Evolutionary conservation across 2,113 vertebrate species (phyloP), one percentile per base, ranked within the genome.

Genomic region (Platanista minor): DNA sequence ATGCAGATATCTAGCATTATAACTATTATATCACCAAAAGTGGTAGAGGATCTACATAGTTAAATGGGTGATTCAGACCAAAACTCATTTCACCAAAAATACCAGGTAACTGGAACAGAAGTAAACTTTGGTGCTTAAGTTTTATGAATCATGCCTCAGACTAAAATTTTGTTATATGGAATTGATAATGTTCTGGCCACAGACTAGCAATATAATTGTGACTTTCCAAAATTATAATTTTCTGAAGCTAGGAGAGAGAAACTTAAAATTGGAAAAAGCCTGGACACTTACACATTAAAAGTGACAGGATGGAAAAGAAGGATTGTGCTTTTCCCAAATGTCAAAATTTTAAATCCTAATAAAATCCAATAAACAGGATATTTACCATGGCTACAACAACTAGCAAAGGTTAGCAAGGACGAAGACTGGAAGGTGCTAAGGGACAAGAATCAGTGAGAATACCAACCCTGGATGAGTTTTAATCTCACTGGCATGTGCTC

Each of bases 291-390:
- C 67, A 96, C 93, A 78, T 95, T 97, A 94, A 96, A 97, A 96
- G 86, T 86, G 89, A 96, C 96, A 97, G 81, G 91, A 97, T 89
- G 82, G 97, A 94, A 96, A 97, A 97, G 93, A 87, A 97, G 69
- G 92, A 91, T 75, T 97, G 87, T 94, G 95, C 91, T 97, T 97
- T 82, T 96, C 94, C 92, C 93, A 98, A 98, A 98, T 96, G 96
- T 95, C 97, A 98, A 97, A 98, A 98, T 97, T 98, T 98, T 43
- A 93, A 95, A 97, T 97, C 97, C 93, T 97, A 97, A 97, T 98
- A 96, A 97, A 97, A 97, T 98, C 62, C 98, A 96, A 87, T 96
- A 91, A 71, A 95, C 97, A 91, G 93, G 97, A 69, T 97, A 98
- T 93, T 97, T 97, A 69, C 97, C 93, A 95, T 97, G 93, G 59